phyloP scores from a whole-genome alignment of 1,140 invertebrate species.

The Drosophila micromelanica region DNA sequence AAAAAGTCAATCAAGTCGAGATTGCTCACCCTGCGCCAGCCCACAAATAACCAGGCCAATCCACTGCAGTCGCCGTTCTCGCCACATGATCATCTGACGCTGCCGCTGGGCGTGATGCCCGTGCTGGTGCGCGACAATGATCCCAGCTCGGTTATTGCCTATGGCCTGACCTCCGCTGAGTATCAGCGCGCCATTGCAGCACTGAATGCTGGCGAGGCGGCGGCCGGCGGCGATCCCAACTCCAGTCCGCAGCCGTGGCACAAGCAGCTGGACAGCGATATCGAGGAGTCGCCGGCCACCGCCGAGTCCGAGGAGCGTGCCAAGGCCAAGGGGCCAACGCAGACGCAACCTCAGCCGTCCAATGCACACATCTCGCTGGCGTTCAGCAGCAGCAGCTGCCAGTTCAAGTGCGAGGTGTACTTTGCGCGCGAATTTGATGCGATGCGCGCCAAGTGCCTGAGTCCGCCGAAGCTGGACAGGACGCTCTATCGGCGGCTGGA shows the following conservation, averaged over 20 bases:
- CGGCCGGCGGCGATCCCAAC: conserved; percentile 18
- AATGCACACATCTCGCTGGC: conserved; percentile 89
- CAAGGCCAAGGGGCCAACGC: conserved; percentile 14
- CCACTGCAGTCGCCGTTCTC: conserved; percentile 87
- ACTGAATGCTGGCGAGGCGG: conserved; percentile 26
- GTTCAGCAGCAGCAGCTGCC: conserved; percentile 86
- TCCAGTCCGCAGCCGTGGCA: conserved; percentile 68
- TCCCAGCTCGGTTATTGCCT: conserved; percentile 95
- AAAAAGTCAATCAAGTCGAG: conserved; percentile 89
- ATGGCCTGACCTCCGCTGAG: conserved; percentile 90
- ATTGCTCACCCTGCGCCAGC: conserved; percentile 88
- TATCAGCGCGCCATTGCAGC: conserved; percentile 87
- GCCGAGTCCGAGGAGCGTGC: conserved; percentile 45
- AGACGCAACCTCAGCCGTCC: conserved; percentile 67
- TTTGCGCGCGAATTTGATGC: conserved; percentile 94
- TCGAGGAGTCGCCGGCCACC: conserved; percentile 35
- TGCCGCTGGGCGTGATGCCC: conserved; percentile 87
- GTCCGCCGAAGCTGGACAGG: conserved; percentile 67
- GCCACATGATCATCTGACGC: conserved; percentile 88
- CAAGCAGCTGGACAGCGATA: conserved; percentile 63
- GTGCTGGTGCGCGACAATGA: conserved; percentile 93
- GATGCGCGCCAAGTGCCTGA: conserved; percentile 86
- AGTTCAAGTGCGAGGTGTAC: conserved; percentile 93
- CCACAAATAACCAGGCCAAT: conserved; percentile 85
- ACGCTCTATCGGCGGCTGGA: conserved; percentile 71